Conservation (phyloP, 2,113 vertebrate species). For the Poicephalus gulielmi region DNA sequence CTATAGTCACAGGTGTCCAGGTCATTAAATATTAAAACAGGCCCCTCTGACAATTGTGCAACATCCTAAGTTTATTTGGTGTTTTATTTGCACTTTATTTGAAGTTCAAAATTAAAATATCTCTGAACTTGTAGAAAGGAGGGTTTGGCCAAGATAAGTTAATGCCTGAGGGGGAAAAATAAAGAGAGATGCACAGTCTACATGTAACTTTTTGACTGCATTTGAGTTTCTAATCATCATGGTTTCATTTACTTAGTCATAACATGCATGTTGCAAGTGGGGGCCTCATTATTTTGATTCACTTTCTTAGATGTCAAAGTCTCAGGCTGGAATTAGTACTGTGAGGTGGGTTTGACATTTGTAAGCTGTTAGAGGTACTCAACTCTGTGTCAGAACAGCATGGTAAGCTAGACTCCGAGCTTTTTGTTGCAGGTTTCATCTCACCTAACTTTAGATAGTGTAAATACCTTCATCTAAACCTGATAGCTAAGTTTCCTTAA, state of each 20-base stretch:
- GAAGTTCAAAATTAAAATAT: conserved; percentile 48
- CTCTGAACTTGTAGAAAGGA: conserved; percentile 31
- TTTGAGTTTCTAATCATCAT: conserved; percentile 27
- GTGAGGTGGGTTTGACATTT: not conserved
- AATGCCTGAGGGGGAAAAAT: conserved; percentile 10
- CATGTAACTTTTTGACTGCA: not conserved
- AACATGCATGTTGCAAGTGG: not conserved
- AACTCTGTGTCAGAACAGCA: not conserved
- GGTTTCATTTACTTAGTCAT: not conserved
- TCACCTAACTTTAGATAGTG: not conserved
- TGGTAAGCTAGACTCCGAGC: not conserved
- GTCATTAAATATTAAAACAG: conserved; percentile 62
- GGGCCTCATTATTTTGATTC: conserved; percentile 21
- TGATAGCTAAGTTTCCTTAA: not conserved
- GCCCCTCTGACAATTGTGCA: conserved; percentile 31
- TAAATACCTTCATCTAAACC: not conserved
- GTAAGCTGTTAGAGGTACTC: not conserved
- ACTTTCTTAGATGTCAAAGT: not conserved
- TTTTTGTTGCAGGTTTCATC: not conserved
- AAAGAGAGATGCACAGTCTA: not conserved
- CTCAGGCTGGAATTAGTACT: not conserved
- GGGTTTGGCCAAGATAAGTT: conserved; percentile 18
- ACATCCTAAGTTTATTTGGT: conserved; percentile 25
- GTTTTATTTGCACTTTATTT: conserved; percentile 52
- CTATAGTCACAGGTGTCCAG: conserved; percentile 35